Conservation (phyloP, 2,888 invertebrate species). For the Strigamia transsilvanica region DNA sequence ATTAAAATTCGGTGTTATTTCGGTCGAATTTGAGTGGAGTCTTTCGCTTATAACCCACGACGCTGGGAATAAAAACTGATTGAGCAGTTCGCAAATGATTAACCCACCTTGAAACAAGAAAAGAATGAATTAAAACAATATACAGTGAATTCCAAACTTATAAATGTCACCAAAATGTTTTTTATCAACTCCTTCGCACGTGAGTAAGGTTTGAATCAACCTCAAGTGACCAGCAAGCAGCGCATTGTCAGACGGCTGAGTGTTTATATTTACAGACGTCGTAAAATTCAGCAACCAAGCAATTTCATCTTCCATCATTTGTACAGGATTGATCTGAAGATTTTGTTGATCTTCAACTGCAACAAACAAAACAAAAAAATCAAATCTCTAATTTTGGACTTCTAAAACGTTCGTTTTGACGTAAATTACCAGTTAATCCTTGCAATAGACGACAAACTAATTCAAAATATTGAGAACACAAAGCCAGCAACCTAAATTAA, state of each 20-base stretch:
- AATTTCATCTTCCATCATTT: conserved; percentile 66
- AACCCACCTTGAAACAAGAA: conserved; percentile 58
- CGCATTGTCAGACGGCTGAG: conserved; percentile 64
- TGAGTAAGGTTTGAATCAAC: conserved; percentile 64
- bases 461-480: conserved; percentile 67
- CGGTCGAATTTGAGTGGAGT: conserved; percentile 58
- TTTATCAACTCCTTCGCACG: conserved; percentile 65
- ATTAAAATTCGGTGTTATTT: conserved; percentile 60
- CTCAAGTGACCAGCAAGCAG: conserved; percentile 66
- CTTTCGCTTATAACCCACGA: conserved; percentile 62
- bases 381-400: too few relatives aligned
- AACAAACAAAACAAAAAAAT: background rate
- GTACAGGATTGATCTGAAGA: conserved; percentile 62
- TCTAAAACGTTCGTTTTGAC: background rate
- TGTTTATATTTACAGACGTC: conserved; percentile 60
- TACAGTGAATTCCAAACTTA: background rate
- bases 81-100: conserved; percentile 63
- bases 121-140: background rate
- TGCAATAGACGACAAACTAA: conserved; percentile 64
- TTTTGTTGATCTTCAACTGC: conserved; percentile 61
- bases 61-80: conserved; percentile 67
- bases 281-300: conserved; percentile 66
- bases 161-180: conserved; percentile 61
- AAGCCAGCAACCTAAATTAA: conserved; percentile 61
- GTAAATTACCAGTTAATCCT: conserved; percentile 61